Conservation (phyloP, 2,113 vertebrate genomes). For the Hypocryptadius cinnamomeus region DNA sequence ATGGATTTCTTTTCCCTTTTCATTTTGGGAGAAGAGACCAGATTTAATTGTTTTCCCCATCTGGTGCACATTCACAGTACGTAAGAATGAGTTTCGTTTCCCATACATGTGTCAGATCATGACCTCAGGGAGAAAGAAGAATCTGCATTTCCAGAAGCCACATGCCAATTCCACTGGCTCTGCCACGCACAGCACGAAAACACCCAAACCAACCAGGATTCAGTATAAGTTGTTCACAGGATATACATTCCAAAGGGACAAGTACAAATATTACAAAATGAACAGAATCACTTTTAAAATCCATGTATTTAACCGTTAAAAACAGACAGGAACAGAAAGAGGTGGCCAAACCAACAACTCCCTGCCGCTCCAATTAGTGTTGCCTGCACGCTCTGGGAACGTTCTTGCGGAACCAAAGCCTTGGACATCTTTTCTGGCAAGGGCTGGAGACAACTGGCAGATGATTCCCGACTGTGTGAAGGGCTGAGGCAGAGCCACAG, state of each 20-base stretch:
- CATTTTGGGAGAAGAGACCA: background rate
- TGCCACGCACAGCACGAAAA: background rate
- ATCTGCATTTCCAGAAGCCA: background rate
- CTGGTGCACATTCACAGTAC: background rate
- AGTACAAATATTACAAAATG: slow-evolving; percentile 36
- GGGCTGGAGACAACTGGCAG: background rate
- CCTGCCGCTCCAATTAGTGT: background rate
- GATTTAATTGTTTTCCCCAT: background rate
- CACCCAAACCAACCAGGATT: background rate
- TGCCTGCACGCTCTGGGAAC: background rate
- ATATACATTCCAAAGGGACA: slow-evolving; percentile 1
- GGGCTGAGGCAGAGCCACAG: background rate
- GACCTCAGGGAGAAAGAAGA: background rate
- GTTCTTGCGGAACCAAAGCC: background rate
- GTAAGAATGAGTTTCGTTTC: background rate
- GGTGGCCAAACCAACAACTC: slow-evolving; percentile 3
- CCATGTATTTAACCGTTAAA: slow-evolving; percentile 51
- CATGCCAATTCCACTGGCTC: background rate
- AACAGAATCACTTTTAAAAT: slow-evolving; percentile 22
- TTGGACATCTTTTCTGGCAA: background rate
- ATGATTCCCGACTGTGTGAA: background rate
- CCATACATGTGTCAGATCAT: background rate
- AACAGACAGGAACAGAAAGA: slow-evolving; percentile 36
- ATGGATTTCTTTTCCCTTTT: background rate
- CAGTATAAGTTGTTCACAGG: background rate